Conservation (phyloP, 2,113 vertebrate species). For the Marcusenius ussheri region DNA sequence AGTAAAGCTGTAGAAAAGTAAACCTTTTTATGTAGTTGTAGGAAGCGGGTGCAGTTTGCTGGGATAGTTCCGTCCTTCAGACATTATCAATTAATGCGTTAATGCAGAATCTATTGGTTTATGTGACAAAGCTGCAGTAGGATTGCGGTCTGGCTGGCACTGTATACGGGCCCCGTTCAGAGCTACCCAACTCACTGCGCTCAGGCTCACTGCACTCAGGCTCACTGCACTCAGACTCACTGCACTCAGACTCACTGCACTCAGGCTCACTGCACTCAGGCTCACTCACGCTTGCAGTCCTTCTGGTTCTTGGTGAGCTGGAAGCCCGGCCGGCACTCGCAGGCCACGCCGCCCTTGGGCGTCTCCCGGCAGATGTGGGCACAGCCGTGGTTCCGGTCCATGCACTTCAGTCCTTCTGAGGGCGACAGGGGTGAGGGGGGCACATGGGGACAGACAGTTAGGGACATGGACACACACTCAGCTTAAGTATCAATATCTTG, state of each 20-base stretch:
- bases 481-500: not conserved
- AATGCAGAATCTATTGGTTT: not conserved
- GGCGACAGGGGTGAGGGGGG: constrained; percentile 36
- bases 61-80: not conserved
- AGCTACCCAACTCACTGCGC: not conserved
- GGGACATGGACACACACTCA: not conserved
- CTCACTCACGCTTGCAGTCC: constrained; percentile 88
- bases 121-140: not conserved
- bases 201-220: no score
- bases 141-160: not conserved
- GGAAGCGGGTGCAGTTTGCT: not conserved
- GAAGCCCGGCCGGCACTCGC: constrained; percentile 92
- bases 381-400: constrained; percentile 98
- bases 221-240: no score
- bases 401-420: constrained; percentile 84
- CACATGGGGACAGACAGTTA: not conserved
- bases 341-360: constrained; percentile 88
- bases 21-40: not conserved
- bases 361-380: constrained; percentile 95
- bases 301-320: constrained; percentile 93
- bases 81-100: not conserved
- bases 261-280: constrained; percentile 43
- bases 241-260: no score
- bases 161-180: no score
- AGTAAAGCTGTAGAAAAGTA: not conserved